Evolutionary conservation across 2,113 vertebrate genomes (phyloP).

Genomic region (Gopherus evgoodei): DNA sequence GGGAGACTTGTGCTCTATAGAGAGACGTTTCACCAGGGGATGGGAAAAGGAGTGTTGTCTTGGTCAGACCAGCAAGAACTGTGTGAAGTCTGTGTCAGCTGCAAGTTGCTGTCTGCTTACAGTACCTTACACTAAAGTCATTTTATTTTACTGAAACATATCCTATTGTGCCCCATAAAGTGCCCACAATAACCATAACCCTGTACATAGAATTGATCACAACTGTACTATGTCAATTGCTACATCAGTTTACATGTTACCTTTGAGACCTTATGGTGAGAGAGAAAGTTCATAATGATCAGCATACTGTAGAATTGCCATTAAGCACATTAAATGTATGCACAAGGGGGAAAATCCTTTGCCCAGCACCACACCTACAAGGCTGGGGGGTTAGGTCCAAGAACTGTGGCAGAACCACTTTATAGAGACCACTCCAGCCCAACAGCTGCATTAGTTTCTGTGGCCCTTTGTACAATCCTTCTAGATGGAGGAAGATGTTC

Average conservation of each 20-base stretch:
- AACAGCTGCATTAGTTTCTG: too few species aligned
- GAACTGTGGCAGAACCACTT: too few species aligned
- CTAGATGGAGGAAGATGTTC: too few species aligned
- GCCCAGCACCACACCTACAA: background rate
- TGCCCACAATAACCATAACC: background rate
- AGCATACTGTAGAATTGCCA: background rate
- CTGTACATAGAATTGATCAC: background rate
- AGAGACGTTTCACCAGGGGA: background rate
- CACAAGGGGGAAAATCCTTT: background rate
- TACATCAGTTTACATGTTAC: background rate
- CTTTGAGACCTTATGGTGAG: background rate
- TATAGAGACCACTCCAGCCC: too few species aligned
- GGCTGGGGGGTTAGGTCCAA: too few species aligned
- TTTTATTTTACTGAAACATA: background rate
- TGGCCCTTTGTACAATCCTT: too few species aligned
- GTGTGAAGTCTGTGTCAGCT: background rate
- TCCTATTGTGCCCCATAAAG: background rate
- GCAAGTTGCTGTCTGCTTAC: background rate
- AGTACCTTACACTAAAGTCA: background rate
- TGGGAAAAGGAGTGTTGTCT: background rate
- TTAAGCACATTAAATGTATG: background rate
- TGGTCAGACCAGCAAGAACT: background rate
- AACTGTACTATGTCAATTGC: background rate
- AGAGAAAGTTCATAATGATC: background rate
- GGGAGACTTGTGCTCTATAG: background rate